Conservation (phyloP, 1,140 invertebrate species). For the Habropoda laboriosa region DNA sequence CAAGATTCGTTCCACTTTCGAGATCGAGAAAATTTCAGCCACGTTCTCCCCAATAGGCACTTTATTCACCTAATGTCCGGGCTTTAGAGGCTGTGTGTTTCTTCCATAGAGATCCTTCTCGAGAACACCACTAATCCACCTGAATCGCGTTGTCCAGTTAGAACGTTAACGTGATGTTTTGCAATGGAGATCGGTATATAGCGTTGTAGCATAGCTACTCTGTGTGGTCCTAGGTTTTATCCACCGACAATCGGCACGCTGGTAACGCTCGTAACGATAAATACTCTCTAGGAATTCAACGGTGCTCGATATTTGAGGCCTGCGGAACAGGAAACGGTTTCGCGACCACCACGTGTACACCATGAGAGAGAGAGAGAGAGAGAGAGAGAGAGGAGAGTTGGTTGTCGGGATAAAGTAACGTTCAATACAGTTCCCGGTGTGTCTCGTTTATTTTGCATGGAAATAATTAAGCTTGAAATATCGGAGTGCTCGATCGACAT, state of each 20-base stretch:
- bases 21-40: constrained; percentile 16
- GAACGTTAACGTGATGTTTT: constrained; percentile 31
- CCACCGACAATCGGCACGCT: constrained; percentile 19
- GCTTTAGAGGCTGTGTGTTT: too few relatives aligned
- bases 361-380: too few relatives aligned
- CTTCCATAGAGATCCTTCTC: too few relatives aligned
- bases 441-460: constrained; percentile 17
- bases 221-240: constrained; percentile 34
- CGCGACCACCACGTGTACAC: not conserved
- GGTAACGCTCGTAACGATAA: constrained; percentile 41
- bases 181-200: not conserved
- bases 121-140: constrained; percentile 4
- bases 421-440: not conserved
- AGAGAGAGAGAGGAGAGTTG: too few relatives aligned
- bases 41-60: not conserved
- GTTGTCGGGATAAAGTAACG: not conserved
- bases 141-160: not conserved
- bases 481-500: constrained; percentile 1
- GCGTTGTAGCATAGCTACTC: not conserved
- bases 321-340: constrained; percentile 31
- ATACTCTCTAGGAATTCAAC: constrained; percentile 20
- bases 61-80: constrained; percentile 17
- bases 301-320: constrained; percentile 32
- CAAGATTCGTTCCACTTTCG: constrained; percentile 39
- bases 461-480: constrained; percentile 20